Evolutionary conservation across 1,140 invertebrate species (phyloP).

Genomic region (Brachionus koreanus): DNA sequence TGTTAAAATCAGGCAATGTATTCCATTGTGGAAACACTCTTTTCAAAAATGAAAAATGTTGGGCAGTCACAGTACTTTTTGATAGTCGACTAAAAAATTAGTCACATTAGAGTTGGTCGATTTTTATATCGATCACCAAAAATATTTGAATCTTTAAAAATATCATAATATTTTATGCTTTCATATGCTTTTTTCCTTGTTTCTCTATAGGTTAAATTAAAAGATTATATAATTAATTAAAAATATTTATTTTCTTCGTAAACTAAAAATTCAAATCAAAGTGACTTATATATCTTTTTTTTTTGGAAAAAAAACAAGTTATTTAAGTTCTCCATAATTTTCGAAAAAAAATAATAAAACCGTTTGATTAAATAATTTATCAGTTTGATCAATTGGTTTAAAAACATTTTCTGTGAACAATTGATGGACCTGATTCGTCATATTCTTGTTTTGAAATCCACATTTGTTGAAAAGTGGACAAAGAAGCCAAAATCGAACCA

Average conservation of each 20-base stretch:
- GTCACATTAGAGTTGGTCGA: too few species aligned
- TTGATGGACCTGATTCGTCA: conserved; percentile 85
- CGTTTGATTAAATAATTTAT: conserved; percentile 32
- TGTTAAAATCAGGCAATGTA: too few species aligned
- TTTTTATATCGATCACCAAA: too few species aligned
- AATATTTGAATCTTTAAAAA: too few species aligned
- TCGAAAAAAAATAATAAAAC: conserved; percentile 21
- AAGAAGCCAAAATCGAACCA: conserved; percentile 58
- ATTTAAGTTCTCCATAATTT: background rate
- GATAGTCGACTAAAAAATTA: too few species aligned
- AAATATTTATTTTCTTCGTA: background rate
- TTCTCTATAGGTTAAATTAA: too few species aligned
- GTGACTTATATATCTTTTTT: background rate
- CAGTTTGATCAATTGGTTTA: conserved; percentile 61
- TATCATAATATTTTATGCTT: too few species aligned
- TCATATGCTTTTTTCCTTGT: too few species aligned
- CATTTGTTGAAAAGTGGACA: conserved; percentile 64
- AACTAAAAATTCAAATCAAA: background rate
- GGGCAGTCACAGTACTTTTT: too few species aligned
- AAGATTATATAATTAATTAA: background rate
- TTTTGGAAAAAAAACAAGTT: background rate
- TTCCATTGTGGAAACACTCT: too few species aligned
- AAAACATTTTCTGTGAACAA: conserved; percentile 91
- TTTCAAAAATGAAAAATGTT: too few species aligned
- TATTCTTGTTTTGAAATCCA: conserved; percentile 94